Conservation (phyloP, 2,113 vertebrate genomes). For the Grammomys surdaster region DNA sequence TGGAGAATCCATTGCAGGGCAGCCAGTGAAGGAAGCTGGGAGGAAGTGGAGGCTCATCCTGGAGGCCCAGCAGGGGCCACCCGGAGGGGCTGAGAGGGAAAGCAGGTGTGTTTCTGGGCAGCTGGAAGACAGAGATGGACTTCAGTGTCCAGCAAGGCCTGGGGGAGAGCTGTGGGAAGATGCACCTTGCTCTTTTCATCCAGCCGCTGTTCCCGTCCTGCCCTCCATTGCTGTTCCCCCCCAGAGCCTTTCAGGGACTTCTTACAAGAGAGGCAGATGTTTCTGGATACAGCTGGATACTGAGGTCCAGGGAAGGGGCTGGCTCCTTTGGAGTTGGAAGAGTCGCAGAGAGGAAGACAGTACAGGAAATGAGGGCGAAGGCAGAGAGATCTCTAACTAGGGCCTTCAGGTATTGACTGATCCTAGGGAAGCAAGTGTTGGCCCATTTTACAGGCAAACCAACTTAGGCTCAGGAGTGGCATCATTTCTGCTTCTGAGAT, state of each 20-base stretch:
- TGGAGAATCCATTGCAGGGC: constrained; percentile 56
- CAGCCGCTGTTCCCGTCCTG: background rate
- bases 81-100: constrained; percentile 58
- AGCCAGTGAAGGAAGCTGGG: background rate
- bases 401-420: background rate
- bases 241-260: constrained; percentile 5
- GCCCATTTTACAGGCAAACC: constrained; percentile 43
- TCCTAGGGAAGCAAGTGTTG: background rate
- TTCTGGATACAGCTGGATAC: constrained; percentile 74
- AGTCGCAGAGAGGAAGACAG: background rate
- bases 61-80: background rate
- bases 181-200: background rate
- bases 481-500: background rate
- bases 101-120: constrained; percentile 67
- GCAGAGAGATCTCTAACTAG: constrained; percentile 50
- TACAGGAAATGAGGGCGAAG: constrained; percentile 60
- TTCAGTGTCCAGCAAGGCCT: constrained; percentile 32
- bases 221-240: background rate
- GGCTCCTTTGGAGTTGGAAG: background rate
- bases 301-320: background rate
- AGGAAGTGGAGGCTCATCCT: constrained; percentile 34
- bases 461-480: background rate
- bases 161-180: background rate
- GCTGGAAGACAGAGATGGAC: background rate
- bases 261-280: constrained; percentile 71